Base-by-base conservation (phyloP, 2,797 vertebrate species). In the Hippopotamyrus pictus region DNA sequence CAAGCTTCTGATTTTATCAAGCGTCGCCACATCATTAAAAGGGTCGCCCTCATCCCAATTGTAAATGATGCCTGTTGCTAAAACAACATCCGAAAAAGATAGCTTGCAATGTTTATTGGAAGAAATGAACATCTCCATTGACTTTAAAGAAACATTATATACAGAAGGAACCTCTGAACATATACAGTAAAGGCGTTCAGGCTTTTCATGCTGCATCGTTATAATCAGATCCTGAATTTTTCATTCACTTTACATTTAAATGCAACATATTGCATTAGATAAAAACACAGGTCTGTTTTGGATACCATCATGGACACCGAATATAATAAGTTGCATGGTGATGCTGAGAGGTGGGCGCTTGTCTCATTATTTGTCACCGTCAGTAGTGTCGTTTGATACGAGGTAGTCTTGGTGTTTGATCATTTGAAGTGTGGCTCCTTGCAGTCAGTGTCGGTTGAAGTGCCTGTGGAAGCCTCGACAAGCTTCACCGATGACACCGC, bases 291-390 rank as follows among this genome's bases (percentile, higher is more conserved):
- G 50, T 44, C 84, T 41, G 59, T 33, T 33, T 79, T 12, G 54
- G 19, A 51, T 57, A 54, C 69, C 59, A 22, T 9, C 83, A 87
- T 46, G 84, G 11, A 25, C 62, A 29, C 62, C 1, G 73, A 19
- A 19, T 53, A 59, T 46, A n/a, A 29, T 86, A 37, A 33, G 25
- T 33, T 57, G 48, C 8, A 2, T 57, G 50, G 76, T 51, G 51
- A 79, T 82, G 54, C 11, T 17, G 19, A 11, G n/a, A 51, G 46
- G 29, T 59, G 44, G 87, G 14, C n/a, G 4, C 2, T 37, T 57
- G 87, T 59, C 84, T 59, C 85, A 54, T 79, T 87, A 50, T 69
- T 59, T 44, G 46, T 76, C 84, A 25, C 33, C 17, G 89, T 46
- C 79, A 54, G 62, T 33, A 6, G 33, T 57, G 22, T 54, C 25